Evolutionary conservation across 2,888 invertebrate genomes (phyloP).

Genomic region (Calameuta idolon): DNA sequence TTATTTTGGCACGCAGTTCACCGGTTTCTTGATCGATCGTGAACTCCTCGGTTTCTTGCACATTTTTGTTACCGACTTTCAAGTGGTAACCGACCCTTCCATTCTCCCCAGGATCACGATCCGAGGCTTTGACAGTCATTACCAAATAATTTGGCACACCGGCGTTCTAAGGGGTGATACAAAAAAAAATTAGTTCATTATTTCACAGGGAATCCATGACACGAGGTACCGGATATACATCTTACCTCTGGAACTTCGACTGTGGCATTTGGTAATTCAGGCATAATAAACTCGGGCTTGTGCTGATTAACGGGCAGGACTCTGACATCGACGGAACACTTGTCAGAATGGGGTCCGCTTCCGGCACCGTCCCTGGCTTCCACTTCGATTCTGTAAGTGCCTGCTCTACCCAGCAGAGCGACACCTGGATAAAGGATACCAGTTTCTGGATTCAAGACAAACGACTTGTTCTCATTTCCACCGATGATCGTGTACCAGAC

Average conservation of each 20-base stretch:
- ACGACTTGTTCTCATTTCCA: conserved; percentile 78
- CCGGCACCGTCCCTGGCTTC: conserved; percentile 83
- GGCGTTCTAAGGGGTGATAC: conserved; percentile 71
- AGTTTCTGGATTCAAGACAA: conserved; percentile 79
- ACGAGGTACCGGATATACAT: conserved; percentile 10
- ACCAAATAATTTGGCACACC: conserved; percentile 82
- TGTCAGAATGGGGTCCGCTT: conserved; percentile 74
- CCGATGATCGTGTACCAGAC: conserved; percentile 80
- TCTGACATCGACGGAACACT: conserved; percentile 79
- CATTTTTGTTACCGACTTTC: conserved; percentile 80
- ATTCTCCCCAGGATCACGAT: conserved; percentile 86
- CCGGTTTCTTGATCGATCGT: conserved; percentile 82
- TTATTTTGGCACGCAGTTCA: conserved; percentile 82
- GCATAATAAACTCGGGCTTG: conserved; percentile 84
- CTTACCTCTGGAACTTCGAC: conserved; percentile 86
- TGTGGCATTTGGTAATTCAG: conserved; percentile 80
- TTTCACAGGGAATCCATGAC: neutral
- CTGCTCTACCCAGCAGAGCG: conserved; percentile 76
- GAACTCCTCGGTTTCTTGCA: conserved; percentile 86
- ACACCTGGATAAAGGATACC: conserved; percentile 87
- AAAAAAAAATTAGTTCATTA: conserved; percentile 37
- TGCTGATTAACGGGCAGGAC: conserved; percentile 86
- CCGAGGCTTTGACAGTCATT: conserved; percentile 84
- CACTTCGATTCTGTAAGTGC: conserved; percentile 74
- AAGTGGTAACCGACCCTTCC: conserved; percentile 87